Evolutionary conservation across 2,113 vertebrate genomes (phyloP).

Genomic region (Antidorcas marsupialis): DNA sequence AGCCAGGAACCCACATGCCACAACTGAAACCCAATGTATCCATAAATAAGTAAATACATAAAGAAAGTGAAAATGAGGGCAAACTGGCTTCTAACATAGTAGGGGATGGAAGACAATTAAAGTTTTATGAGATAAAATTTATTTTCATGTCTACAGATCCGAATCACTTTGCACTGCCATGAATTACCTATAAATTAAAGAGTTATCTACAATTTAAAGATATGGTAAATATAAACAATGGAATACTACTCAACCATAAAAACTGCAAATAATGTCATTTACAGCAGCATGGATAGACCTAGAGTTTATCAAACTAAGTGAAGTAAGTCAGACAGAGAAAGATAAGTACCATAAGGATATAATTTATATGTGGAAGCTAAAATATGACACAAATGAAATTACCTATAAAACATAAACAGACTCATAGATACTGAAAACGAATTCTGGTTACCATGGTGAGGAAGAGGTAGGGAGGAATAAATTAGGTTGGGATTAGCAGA

Average conservation of each 20-base stretch:
- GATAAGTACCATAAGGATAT: neutral
- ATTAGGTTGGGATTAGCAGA: neutral
- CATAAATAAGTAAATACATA: neutral
- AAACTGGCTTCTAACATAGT: neutral
- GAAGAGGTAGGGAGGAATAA: neutral
- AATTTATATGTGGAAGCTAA: neutral
- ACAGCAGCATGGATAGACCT: neutral
- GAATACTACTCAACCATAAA: neutral
- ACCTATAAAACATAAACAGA: neutral
- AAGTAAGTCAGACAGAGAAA: neutral
- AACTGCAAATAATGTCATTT: neutral
- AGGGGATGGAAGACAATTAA: neutral
- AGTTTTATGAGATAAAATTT: neutral
- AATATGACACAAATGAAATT: neutral
- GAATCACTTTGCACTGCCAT: neutral
- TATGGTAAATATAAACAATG: neutral
- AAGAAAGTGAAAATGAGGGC: neutral
- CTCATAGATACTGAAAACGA: neutral
- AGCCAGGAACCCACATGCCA: neutral
- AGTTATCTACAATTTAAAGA: neutral
- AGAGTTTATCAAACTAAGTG: neutral
- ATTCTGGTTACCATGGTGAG: neutral
- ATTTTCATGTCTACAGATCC: neutral
- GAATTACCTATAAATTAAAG: neutral
- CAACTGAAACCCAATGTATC: neutral